Evolutionary conservation across 2,113 vertebrate species (phyloP).

Genomic region (Picathartes gymnocephalus): DNA sequence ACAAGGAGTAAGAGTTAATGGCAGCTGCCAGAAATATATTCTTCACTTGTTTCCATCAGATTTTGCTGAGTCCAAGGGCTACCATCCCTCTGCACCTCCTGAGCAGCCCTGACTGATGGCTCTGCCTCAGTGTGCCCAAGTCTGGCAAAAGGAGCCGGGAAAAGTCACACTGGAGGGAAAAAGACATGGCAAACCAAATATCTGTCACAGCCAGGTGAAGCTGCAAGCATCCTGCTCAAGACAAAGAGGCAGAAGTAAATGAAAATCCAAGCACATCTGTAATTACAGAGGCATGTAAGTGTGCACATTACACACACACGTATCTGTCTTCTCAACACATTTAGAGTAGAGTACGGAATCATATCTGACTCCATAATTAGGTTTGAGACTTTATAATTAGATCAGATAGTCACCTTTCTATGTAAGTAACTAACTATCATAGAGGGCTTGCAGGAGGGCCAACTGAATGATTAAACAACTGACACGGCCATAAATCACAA

Average conservation of each 20-base stretch:
- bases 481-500: slow-evolving; percentile 15
- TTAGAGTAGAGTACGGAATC: slow-evolving; percentile 45
- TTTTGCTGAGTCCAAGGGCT: background rate
- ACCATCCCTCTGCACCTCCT: background rate
- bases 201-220: background rate
- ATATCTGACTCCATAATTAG: slow-evolving; percentile 52
- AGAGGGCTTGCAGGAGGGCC: background rate
- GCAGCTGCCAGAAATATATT: background rate
- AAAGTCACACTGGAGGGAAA: background rate
- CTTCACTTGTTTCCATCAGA: background rate
- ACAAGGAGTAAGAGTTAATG: background rate
- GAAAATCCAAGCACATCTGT: background rate
- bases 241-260: slow-evolving; percentile 14
- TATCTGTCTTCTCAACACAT: slow-evolving; percentile 16
- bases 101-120: background rate
- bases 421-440: slow-evolving; percentile 16
- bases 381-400: slow-evolving; percentile 50
- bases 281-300: background rate
- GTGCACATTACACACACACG: background rate
- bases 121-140: background rate
- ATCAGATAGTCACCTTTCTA: slow-evolving; percentile 50
- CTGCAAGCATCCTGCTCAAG: background rate
- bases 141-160: background rate
- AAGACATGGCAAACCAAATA: background rate
- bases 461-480: slow-evolving; percentile 43